A percentile compares a stretch with the other conserved stretches of the same genome.
These are phyloP conservation scores for Cichlasoma orientale DNA, from an alignment of 2,797 vertebrate genomes.

Conservation along the genomic window DNA sequence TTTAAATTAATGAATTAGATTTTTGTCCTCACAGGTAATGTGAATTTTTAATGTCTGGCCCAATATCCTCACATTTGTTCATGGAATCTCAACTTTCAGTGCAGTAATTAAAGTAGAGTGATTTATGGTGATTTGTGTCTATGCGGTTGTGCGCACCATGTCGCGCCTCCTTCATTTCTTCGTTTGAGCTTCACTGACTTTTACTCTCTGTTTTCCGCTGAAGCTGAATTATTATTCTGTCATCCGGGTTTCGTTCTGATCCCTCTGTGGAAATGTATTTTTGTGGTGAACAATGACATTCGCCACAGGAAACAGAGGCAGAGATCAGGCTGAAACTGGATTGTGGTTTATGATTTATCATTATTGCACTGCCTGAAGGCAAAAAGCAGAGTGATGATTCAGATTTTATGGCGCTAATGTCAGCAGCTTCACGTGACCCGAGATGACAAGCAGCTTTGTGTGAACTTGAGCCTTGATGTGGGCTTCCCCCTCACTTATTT, in stretches of 20 bases:
- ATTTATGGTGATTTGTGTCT: too few relatives aligned
- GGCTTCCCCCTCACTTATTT: background rate
- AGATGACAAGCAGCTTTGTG: background rate
- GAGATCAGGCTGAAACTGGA: background rate
- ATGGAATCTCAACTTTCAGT: too few relatives aligned
- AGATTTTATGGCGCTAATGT: background rate
- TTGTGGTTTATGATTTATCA: conserved; percentile 2
- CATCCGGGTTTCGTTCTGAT: background rate
- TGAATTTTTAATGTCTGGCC: background rate
- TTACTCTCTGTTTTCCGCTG: background rate
- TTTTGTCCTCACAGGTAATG: background rate
- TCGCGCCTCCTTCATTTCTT: background rate
- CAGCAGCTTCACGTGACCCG: background rate
- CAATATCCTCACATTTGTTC: background rate
- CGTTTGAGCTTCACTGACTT: background rate
- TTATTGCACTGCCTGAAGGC: background rate
- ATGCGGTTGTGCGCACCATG: too few relatives aligned
- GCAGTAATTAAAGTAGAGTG: background rate
- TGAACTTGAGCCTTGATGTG: background rate
- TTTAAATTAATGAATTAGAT: background rate
- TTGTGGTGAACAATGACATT: background rate
- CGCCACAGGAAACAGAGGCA: background rate
- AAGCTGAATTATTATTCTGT: background rate
- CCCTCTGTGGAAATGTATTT: background rate
- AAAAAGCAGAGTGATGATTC: conserved; percentile 11